Evolutionary conservation across 1,140 invertebrate genomes (phyloP).

Genomic region (Drosophila truncata): DNA sequence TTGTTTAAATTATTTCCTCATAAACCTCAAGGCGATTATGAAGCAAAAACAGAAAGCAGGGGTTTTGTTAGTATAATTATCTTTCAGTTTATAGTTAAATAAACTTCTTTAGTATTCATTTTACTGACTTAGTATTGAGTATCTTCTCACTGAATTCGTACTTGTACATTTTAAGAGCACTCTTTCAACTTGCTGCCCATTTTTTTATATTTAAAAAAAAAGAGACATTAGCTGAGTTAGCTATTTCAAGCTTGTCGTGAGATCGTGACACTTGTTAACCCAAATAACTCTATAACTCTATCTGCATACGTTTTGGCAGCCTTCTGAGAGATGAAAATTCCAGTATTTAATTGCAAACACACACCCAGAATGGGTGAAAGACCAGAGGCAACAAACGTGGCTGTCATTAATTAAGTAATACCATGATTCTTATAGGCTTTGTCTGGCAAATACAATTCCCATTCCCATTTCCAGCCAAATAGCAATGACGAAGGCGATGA

Average conservation of each 20-base stretch:
- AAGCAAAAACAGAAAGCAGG: no score
- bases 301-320: background rate
- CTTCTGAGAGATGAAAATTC: slow-evolving; percentile 2
- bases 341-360: slow-evolving; percentile 7
- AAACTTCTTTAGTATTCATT: background rate
- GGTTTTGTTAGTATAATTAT: background rate
- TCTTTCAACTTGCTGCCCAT: background rate
- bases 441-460: slow-evolving; percentile 13
- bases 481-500: slow-evolving; percentile 51
- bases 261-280: slow-evolving; percentile 10
- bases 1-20: background rate
- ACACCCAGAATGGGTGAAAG: slow-evolving; percentile 1
- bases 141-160: background rate
- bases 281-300: slow-evolving; percentile 4
- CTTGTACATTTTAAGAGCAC: background rate
- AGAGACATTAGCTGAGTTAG: background rate
- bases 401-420: slow-evolving; percentile 49
- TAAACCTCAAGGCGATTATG: no score
- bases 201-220: background rate
- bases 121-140: background rate
- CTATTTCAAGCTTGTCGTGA: background rate
- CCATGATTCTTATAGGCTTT: slow-evolving; percentile 9
- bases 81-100: background rate
- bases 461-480: slow-evolving; percentile 35
- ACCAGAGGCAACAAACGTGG: background rate